phyloP scores from a whole-genome alignment of 2,113 vertebrate genomes.

The Equus quagga region DNA sequence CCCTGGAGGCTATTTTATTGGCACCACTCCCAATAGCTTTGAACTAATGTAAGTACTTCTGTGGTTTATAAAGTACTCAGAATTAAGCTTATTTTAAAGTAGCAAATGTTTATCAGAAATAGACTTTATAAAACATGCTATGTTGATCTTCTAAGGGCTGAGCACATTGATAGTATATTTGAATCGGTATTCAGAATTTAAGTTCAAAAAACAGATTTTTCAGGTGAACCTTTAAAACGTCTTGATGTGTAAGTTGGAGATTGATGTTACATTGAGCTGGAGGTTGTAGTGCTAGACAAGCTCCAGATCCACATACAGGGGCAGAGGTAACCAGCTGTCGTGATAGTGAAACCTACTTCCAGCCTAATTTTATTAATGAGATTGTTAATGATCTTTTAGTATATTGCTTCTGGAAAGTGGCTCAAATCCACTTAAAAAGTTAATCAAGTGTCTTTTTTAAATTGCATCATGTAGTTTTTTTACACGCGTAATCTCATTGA shows the following conservation, averaged over 20 bases:
- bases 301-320: not conserved
- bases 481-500: slow-evolving; percentile 32
- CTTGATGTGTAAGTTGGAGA: not conserved
- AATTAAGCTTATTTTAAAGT: not conserved
- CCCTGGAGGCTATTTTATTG: slow-evolving; percentile 97
- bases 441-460: slow-evolving; percentile 9
- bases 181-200: not conserved
- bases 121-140: not conserved
- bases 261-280: not conserved
- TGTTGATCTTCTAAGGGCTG: not conserved
- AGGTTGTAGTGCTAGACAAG: not conserved
- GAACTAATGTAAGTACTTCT: slow-evolving; percentile 94
- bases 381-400: slow-evolving; percentile 14
- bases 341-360: not conserved
- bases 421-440: not conserved
- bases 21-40: slow-evolving; percentile 97
- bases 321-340: not conserved
- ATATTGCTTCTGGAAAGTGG: slow-evolving; percentile 13
- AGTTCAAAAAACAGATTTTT: slow-evolving; percentile 28
- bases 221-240: slow-evolving; percentile 2
- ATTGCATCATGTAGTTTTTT: not conserved
- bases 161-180: slow-evolving; percentile 36
- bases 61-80: not conserved
- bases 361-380: slow-evolving; percentile 16
- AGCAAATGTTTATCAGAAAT: not conserved